Percentiles rank a stretch among this genome's conserved stretches.
phyloP scores from a whole-genome alignment of 1,140 invertebrate species.

The Drosophila repleta region DNA sequence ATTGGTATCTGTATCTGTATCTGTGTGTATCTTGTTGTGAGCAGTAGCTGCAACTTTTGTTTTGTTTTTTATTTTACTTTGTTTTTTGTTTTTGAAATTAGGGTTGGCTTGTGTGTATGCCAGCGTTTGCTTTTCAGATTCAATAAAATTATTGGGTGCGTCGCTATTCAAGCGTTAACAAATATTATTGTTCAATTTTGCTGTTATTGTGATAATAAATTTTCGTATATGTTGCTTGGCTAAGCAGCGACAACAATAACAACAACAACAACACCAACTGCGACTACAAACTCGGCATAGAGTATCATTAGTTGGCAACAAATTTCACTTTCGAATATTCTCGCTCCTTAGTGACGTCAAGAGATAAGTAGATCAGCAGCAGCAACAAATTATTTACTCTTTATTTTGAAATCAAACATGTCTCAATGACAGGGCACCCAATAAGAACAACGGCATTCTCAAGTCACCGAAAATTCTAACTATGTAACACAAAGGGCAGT shows the following conservation, averaged over 20 bases:
- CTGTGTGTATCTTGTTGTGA: conserved; percentile 39
- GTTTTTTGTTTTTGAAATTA: conserved; percentile 60
- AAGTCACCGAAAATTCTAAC: too few species aligned
- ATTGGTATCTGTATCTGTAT: conserved; percentile 23
- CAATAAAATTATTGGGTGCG: conserved; percentile 82
- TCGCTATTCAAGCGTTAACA: conserved; percentile 80
- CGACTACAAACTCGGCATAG: not conserved
- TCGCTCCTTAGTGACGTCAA: too few species aligned
- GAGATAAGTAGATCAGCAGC: too few species aligned
- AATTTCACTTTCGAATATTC: not conserved
- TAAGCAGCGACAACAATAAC: conserved; percentile 57
- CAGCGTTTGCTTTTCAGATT: conserved; percentile 53
- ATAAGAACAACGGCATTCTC: too few species aligned
- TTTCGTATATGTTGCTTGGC: conserved; percentile 66
- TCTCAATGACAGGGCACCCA: too few species aligned
- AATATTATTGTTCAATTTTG: conserved; percentile 82
- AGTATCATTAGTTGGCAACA: not conserved
- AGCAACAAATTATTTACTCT: too few species aligned
- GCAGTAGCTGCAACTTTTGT: conserved; percentile 54
- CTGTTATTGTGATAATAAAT: conserved; percentile 82
- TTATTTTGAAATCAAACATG: too few species aligned
- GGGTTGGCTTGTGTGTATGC: conserved; percentile 30
- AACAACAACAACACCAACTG: not conserved
- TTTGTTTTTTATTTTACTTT: conserved; percentile 45
- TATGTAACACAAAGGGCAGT: too few species aligned